Base-by-base conservation (phyloP, 1,140 invertebrate genomes). In the Phymastichus coffea region DNA sequence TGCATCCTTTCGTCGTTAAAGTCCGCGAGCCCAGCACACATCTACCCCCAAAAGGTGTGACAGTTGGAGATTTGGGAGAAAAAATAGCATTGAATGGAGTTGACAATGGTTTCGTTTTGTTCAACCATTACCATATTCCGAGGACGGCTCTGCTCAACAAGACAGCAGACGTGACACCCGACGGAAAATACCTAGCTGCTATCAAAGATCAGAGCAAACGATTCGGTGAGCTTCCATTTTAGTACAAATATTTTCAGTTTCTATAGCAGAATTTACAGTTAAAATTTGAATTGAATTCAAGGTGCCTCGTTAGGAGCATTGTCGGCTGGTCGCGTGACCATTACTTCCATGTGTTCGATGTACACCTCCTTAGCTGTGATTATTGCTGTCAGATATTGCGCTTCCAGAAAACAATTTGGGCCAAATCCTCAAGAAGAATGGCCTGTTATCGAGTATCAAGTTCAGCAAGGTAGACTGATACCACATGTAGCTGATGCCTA, bases 381-480 rank as follows among this genome's bases (percentile, higher is more conserved):
- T 0, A 96, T 98, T 64, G 92, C 94, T 0, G 83, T 96, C 17
- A 83, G 96, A 40, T 98, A 98, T 81, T 91, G 93, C 35, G 92
- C 91, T 3, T 89, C 91, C 0, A 81, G 96, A 38, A 89, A 85
- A 76, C 96, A 98, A 80, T 98, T 97, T 79, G 92, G 92, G 4
- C 86, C 87, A 7, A 79, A 85, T 10, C 73, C 81, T 10, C 75
- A 82, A 23, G 80, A 82, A 55, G 81, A 82, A 48, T 94, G 97
- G 81, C 87, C 94, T 22, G 88, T 97, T 43, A 79, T 98, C 51
- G 94, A 97, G 76, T 98, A 98, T 81, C 93, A 92, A 74, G 79
- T 93, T 47, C 93, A 92, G 92, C 94, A 97, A 93, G 94, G 92
- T 84, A 84, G 96, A 49, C 77, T 98, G 2, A 86, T 98, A 67